Conservation (phyloP, 2,797 vertebrate species). For the Distichodus sexfasciatus region DNA sequence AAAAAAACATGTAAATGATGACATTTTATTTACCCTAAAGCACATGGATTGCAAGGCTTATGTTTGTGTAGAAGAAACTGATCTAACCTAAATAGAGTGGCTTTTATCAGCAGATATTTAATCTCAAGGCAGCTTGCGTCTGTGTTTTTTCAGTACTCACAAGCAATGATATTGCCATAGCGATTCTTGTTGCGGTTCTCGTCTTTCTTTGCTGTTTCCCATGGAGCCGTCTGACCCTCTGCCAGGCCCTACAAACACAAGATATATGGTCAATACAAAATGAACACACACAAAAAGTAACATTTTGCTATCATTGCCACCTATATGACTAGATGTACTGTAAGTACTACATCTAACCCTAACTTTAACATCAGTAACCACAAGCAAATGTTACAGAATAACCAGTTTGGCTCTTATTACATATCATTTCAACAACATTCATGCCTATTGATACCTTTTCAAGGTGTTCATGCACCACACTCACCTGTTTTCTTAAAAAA, state of each 20-base stretch:
- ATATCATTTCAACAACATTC: too few relatives aligned
- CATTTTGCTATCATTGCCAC: too few relatives aligned
- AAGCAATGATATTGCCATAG: conserved; percentile 98
- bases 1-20: too few relatives aligned
- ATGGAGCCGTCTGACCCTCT: conserved; percentile 94
- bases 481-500: too few relatives aligned
- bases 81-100: neutral
- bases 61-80: too few relatives aligned
- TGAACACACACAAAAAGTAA: neutral
- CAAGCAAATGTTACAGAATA: neutral
- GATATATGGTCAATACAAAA: conserved; percentile 29
- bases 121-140: neutral
- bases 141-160: conserved; percentile 77
- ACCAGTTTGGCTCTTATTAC: neutral
- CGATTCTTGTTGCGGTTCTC: conserved; percentile 98
- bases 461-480: too few relatives aligned
- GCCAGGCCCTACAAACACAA: conserved; percentile 83
- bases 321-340: too few relatives aligned
- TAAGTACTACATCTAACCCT: too few relatives aligned
- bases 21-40: too few relatives aligned
- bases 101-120: neutral
- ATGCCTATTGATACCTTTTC: too few relatives aligned
- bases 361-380: too few relatives aligned
- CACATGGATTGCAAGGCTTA: too few relatives aligned
- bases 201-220: conserved; percentile 97